phyloP scores from a whole-genome alignment of 2,113 vertebrate genomes.

The Macaca nemestrina region DNA sequence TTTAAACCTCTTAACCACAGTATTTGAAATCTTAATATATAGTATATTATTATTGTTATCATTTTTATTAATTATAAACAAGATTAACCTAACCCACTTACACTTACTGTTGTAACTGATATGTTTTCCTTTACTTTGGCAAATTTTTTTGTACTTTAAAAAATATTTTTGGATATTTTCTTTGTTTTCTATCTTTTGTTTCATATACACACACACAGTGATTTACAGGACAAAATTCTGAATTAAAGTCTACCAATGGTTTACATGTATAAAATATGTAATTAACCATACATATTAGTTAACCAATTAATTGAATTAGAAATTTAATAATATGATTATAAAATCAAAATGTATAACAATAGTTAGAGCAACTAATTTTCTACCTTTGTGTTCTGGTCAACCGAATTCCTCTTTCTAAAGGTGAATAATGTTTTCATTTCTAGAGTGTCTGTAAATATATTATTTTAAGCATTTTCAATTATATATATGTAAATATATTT shows the following conservation, averaged over 20 bases:
- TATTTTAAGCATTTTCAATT: background rate
- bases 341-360: background rate
- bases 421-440: background rate
- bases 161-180: background rate
- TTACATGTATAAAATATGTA: background rate
- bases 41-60: background rate
- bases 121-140: background rate
- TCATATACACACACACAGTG: background rate
- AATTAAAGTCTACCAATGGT: background rate
- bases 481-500: background rate
- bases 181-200: background rate
- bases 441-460: background rate
- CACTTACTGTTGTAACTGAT: background rate
- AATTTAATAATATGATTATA: background rate
- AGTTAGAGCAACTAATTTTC: background rate
- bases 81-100: background rate
- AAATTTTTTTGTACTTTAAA: background rate
- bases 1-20: background rate
- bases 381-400: background rate
- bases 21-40: background rate
- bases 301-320: background rate
- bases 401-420: background rate
- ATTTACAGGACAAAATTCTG: background rate
- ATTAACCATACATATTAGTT: background rate
- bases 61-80: conserved; percentile 21